Evolutionary conservation across 2,797 vertebrate genomes (phyloP), one percentile per base, ranked within the genome.

Genomic region (Enoplosus armatus): DNA sequence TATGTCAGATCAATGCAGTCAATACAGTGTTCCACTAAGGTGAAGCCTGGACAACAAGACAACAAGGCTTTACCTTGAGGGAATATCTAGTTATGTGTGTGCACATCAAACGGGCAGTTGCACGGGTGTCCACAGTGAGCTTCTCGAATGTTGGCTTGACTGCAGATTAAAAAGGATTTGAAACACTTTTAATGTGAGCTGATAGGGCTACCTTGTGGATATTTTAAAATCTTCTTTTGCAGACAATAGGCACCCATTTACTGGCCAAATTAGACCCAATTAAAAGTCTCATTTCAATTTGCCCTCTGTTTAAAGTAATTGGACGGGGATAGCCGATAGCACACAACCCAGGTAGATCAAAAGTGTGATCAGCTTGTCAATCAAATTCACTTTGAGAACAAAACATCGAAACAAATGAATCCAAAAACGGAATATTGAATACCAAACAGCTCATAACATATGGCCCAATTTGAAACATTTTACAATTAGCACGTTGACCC

Each of bases 231-330:
- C 37, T 61, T 39, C 18, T 22, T 45, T 83, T 76, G 83, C 72
- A 79, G 61, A 89, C 84, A 88, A 85, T 68, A 56, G 70, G 41
- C 20, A 12, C 27, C 55, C 14, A 66, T 84, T 76, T 55, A 54
- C 62, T 3, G 47, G 75, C 62, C 55, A 83, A 92, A 93, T 92
- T 89, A 89, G 74, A 77, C 77, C 54, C 82, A 87, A 79, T 91
- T 86, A 89, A 87, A 88, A 64, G 33, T 47, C 77, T 80, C 2
- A 45, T 86, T 90, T 85, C 71, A 85, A 65, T 87, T 87, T 85
- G 63, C 53, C 73, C 58, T 79, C 58, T 54, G 66, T 67, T 88
- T 82, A 80, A 84, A 82, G 72, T 82, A 81, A 89, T 69, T 84
- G 72, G 80, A 80, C 47, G 29, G 68, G 63, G 71, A 68, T 55